Base-by-base conservation (phyloP, 35 echinoderm and acorn worm genomes). In the Lytechinus pictus region DNA sequence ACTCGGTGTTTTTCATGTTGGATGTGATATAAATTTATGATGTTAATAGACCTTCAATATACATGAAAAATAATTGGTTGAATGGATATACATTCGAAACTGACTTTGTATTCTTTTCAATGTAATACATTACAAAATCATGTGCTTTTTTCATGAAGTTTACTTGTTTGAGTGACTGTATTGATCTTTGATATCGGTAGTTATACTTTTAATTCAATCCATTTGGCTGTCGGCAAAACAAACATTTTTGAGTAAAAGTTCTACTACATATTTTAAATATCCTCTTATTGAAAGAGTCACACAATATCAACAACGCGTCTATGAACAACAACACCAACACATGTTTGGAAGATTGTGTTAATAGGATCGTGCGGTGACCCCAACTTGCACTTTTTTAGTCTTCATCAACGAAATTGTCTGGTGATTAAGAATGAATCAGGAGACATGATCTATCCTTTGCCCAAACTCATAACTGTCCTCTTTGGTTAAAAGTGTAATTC, bases 301-400 rank as follows among this genome's bases (percentile, higher is more conserved):
- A 79, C 66, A 79, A 19, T 79, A 79, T n/a, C 21, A 24, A 24
- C 61, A 24, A 21, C 2, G 61, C 0, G 19, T 79, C 21, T 79
- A 79, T 14, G 6, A 79, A 79, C 66, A 14, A 79, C 66, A 79
- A 79, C 66, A 14, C 19, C 66, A 79, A 79, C 66, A 79, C 66
- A 44, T 4, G 19, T 72, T 72, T 3, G 61, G 55, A 57, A 11
- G 56, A 13, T 58, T 79, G 14, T 79, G n/a, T 79, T 79, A 24
- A 79, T 24, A 0, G 14, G 19, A 90, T 90, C 28, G 88, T 90
- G 88, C 88, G 88, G 28, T 90, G 29, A 90, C 88, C 88, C 52
- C 88, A 11, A 90, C 29, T 90, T 90, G 88, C 88, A 90, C 88
- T 90, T 90, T 90, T 90, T 52, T 28, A 90, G 29, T 52, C 88